These are phyloP conservation scores for Cephus spinipes DNA, from an alignment of 2,888 invertebrate species.

Conservation along the genomic window DNA sequence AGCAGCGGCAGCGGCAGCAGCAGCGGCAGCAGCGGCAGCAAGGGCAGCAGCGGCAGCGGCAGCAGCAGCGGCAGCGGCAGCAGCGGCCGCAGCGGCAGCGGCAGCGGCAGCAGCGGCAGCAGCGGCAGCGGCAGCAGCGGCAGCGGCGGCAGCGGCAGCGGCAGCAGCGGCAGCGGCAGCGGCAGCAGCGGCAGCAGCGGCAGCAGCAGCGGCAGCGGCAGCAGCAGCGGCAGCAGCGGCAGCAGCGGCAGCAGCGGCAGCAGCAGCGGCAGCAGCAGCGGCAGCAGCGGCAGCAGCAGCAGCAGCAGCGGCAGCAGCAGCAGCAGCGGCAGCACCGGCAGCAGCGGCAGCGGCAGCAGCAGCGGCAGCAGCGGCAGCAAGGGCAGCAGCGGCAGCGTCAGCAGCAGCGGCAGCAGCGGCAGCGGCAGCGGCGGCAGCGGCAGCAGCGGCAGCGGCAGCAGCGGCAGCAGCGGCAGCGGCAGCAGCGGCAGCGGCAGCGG, in stretches of 20 bases:
- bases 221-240: slow-evolving; percentile 4
- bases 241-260: slow-evolving; percentile 4
- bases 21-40: slow-evolving; percentile 4
- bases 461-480: slow-evolving; percentile 4
- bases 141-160: slow-evolving; percentile 4
- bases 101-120: slow-evolving; percentile 4
- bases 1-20: slow-evolving; percentile 4
- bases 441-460: slow-evolving; percentile 4
- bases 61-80: slow-evolving; percentile 4
- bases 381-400: no score
- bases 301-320: slow-evolving; percentile 4
- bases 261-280: slow-evolving; percentile 4
- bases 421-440: slow-evolving; percentile 4
- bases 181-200: slow-evolving; percentile 4
- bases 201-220: slow-evolving; percentile 4
- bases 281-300: slow-evolving; percentile 4
- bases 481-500: slow-evolving; percentile 4
- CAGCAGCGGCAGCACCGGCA: no score
- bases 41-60: slow-evolving; percentile 2
- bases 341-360: slow-evolving; percentile 4
- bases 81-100: slow-evolving; percentile 2
- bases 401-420: slow-evolving; percentile 4
- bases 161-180: slow-evolving; percentile 4
- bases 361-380: no score
- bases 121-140: slow-evolving; percentile 4